A percentile compares a stretch with the other conserved stretches of the same genome.
Evolutionary conservation across 2,888 invertebrate species (phyloP).

Genomic region (Drosophila nr. perissopoda): DNA sequence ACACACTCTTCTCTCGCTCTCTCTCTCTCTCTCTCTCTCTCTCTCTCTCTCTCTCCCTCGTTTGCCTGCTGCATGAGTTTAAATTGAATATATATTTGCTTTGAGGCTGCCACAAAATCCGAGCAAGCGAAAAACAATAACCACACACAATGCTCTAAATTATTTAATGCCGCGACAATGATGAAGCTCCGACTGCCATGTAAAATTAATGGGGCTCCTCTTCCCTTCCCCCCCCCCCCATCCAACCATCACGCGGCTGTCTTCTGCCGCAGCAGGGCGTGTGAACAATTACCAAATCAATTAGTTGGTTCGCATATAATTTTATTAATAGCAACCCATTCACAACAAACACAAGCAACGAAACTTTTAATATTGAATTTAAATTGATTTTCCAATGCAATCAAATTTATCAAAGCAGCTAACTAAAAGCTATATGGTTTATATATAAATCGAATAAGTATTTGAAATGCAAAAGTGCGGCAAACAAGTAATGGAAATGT

Average conservation of each 20-base stretch:
- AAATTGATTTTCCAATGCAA: slow-evolving; percentile 4
- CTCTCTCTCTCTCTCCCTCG: not conserved
- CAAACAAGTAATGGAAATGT: not conserved
- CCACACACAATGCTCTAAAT: slow-evolving; percentile 38
- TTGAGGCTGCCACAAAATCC: slow-evolving; percentile 31
- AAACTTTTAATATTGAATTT: not conserved
- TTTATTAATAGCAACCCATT: slow-evolving; percentile 27
- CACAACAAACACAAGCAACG: slow-evolving; percentile 5
- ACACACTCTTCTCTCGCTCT: not conserved
- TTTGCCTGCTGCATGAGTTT: slow-evolving; percentile 4
- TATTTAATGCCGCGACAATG: slow-evolving; percentile 49
- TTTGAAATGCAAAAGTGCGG: not conserved
- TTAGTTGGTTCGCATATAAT: slow-evolving; percentile 34
- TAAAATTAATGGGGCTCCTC: slow-evolving; percentile 30
- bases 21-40: too few species aligned
- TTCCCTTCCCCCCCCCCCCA: not conserved
- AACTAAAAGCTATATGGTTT: not conserved
- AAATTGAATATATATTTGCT: slow-evolving; percentile 63
- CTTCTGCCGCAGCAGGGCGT: slow-evolving; percentile 10
- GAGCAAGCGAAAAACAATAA: slow-evolving; percentile 21
- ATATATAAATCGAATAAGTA: not conserved
- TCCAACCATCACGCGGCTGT: not conserved
- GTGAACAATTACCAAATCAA: slow-evolving; percentile 59
- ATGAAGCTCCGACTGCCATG: slow-evolving; percentile 33
- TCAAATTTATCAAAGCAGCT: not conserved